Percentiles rank a stretch among this genome's conserved stretches.
phyloP scores from a whole-genome alignment of 2,888 invertebrate species.

The Nomada lathburiana region DNA sequence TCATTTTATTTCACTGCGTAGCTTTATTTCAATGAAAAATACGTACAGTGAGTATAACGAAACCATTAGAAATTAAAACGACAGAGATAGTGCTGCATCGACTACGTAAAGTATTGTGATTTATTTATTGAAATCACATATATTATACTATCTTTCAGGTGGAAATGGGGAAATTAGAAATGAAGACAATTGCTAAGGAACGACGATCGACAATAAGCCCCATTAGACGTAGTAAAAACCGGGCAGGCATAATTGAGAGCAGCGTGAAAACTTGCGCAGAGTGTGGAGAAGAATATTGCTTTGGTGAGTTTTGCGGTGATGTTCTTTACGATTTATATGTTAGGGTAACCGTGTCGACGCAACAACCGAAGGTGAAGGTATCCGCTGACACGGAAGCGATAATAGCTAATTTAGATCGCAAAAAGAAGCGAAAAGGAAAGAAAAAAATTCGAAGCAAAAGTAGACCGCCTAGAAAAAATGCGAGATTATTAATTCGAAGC shows the following conservation, averaged over 20 bases:
- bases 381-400: constrained; percentile 83
- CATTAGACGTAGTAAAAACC: constrained; percentile 92
- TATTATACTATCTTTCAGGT: constrained; percentile 82
- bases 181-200: constrained; percentile 90
- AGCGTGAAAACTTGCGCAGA: constrained; percentile 91
- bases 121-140: neutral
- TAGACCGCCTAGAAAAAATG: constrained; percentile 84
- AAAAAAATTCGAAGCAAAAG: constrained; percentile 78
- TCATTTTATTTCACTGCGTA: neutral
- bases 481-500: constrained; percentile 74
- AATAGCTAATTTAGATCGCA: constrained; percentile 79
- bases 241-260: constrained; percentile 92
- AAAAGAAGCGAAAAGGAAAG: constrained; percentile 74
- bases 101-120: no score
- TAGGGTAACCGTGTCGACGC: constrained; percentile 82
- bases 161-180: constrained; percentile 92
- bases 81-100: no score
- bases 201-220: constrained; percentile 88
- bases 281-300: constrained; percentile 94
- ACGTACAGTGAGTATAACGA: no score
- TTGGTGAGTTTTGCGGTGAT: constrained; percentile 86
- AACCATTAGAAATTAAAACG: no score
- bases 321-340: constrained; percentile 87
- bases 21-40: neutral
- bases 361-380: constrained; percentile 77